Evolutionary conservation across 2,113 vertebrate species (phyloP), one percentile per base, ranked within the genome.

Genomic region (Paracanthobrama guichenoti): DNA sequence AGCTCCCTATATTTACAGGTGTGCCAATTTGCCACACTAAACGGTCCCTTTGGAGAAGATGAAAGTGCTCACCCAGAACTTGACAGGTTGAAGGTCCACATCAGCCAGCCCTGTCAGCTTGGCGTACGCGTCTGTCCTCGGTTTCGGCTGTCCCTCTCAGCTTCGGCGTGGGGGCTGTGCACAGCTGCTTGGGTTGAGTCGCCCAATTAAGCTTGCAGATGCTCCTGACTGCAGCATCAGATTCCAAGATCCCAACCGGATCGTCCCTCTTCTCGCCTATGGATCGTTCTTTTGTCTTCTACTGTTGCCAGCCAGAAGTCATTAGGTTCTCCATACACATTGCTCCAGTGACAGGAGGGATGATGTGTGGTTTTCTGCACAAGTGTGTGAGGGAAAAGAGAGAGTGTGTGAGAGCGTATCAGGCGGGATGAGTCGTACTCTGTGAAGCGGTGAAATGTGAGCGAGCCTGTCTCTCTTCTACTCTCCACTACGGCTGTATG

Each of bases 1-100:
- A 28, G 28, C 14, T 28, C 46, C n/a, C 13, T 79, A 79, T 20
- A 80, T n/a, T 57, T 14, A 57, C 48, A 82, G 31, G 22, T n/a
- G 46, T 22, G 13, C 3, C 44, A 69, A 20, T 72, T 55, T 57
- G 26, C 50, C 3, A 14, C 28, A 57, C 66, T 81, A 18, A 62
- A 62, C 4, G 1, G 11, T 18, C 62, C 26, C 79, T 20, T 50
- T 48, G 10, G 18, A 81, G 77, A 82, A 67, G n/a, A 64, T 79
- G 64, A 4, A 71, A 46, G 46, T 71, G 87, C 94, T 95, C 90
- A 95, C 94, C 93, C 90, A 89, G 86, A 92, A 91, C 87, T 90
- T 88, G 85, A 88, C 48, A 86, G 67, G 62, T 24, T 69, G 67
- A 86, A 62, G 88, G 26, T 91, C 89, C 85, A 88, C 93, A 93